Evolutionary conservation across 53 echinoderm and acorn worm genomes (phyloP), one percentile per base, ranked within the genome.

Genomic region (Astropecten irregularis): DNA sequence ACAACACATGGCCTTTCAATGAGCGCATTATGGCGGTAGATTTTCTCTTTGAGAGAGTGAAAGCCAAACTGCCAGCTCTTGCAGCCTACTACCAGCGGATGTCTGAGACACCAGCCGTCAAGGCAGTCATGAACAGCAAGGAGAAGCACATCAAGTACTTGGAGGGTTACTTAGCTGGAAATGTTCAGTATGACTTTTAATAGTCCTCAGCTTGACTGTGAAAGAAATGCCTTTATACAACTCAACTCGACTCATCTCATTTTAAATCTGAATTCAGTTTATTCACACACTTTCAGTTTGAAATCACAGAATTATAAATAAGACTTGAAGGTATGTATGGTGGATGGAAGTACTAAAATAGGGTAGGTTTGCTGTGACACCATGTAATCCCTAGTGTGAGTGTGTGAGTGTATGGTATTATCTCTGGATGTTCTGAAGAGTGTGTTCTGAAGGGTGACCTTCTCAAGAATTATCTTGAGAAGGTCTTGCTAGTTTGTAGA

Each of bases 61-160:
- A 66, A 18, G 20, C 37, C 66, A 66, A 39, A 21, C 38, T 66
- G 3, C 66, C 66, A 15, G 66, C 5, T 5, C 66, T 66, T 2
- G 40, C 18, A 4, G 66, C 66, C 20, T 66, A 66, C 40, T 66
- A n/a, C 66, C 40, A 66, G 40, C 66, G 66, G 3, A 66, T 66
- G 66, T 5, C 33, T 5, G 40, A 18, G 4, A 19, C 1, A 3
- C 66, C 66, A 0, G 40, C 40, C 6, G 66, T 66, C 20, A 39
- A 66, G 40, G 38, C 66, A 9, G 6, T 39, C 66, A 13, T 36
- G 37, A 66, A 36, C 66, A 66, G 66, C 40, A 66, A 36, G 38
- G 66, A 66, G 66, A 13, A 2, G 5, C 15, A 66, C 66, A 18
- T 7, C 11, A 66, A 66, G 66, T 66, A 8, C 40, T 16, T 16